Base-by-base conservation (phyloP, 2,797 vertebrate genomes). In the Poeciliopsis presidionis region DNA sequence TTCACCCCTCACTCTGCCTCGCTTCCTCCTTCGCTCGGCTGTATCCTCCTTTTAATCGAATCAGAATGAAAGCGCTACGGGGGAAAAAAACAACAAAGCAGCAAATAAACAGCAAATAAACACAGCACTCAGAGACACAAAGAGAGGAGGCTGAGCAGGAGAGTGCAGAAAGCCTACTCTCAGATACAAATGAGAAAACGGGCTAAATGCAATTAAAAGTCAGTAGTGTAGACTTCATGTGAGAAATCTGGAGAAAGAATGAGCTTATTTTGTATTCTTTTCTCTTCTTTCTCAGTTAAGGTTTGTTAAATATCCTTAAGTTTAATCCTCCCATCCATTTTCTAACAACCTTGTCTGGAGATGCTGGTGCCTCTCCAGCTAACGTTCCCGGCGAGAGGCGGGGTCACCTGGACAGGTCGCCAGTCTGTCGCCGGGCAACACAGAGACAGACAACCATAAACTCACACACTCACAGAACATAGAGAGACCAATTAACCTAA, bases 31-130 rank as follows among this genome's bases (percentile, higher is more conserved):
- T 45, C 39, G 8, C 28, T 73, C 30, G 59, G 41, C 43, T 57
- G 41, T 46, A 65, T 75, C 57, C 5, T 63, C 22, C 46, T 30
- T 53, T 73, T 36, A 45, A 69, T 69, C 65, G 39, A 69, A 69
- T 69, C 65, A 69, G 22, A 69, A 45, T 69, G 65, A 69, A 69
- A 45, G 22, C 9, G 3, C 41, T 7, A 69, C 11, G n/a, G 41
- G n/a, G 65, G 65, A 3, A 43, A 67, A 63, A 65, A 69, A 69
- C 20, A 51, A 22, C 22, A 28, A 69, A 43, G 9, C 55, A 61
- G 28, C 55, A 59, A 59, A 59, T 11, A 28, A 59, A 25, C 39
- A 43, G 39, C 65, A 39, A 65, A 65, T 36, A 65, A 36, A 36
- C 61, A 20, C 30, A 9, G 61, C 61, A 65, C 16, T 36, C 8